phyloP scores from a whole-genome alignment of 1,140 invertebrate genomes.

The Aphelenchoides avenae region DNA sequence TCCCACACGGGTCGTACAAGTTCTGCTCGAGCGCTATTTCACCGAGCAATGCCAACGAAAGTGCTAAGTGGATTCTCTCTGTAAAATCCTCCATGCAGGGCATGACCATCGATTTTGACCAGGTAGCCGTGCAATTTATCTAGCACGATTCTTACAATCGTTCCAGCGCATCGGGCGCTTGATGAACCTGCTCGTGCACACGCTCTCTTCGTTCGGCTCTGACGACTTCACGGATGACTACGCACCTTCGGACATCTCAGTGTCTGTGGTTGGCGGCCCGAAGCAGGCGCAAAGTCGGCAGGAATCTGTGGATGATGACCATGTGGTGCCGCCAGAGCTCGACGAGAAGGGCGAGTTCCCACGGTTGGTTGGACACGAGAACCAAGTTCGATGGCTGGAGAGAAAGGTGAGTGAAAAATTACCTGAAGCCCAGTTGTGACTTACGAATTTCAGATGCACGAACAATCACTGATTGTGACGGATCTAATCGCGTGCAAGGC shows the following conservation, averaged over 20 bases:
- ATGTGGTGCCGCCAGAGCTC: not conserved
- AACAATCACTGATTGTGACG: conserved; percentile 47
- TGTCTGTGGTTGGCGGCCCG: conserved; percentile 12
- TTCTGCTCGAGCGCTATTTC: conserved; percentile 49
- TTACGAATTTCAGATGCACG: conserved; percentile 45
- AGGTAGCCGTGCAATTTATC: conserved; percentile 16
- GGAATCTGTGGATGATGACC: conserved; percentile 8
- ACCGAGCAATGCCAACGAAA: conserved; percentile 59
- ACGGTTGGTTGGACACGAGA: conserved; percentile 30
- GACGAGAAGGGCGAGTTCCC: conserved; percentile 25
- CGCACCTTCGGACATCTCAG: conserved; percentile 29
- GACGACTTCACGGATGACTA: conserved; percentile 70
- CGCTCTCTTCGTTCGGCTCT: conserved; percentile 83
- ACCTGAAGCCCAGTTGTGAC: not conserved
- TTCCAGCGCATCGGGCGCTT: conserved; percentile 72
- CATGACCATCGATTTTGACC: conserved; percentile 53
- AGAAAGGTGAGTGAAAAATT: conserved; percentile 24
- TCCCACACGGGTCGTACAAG: conserved; percentile 50
- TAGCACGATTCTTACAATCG: not conserved
- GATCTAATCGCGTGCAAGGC: conserved; percentile 41
- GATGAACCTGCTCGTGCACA: conserved; percentile 83
- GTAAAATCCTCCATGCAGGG: conserved; percentile 99
- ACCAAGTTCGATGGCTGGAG: conserved; percentile 40
- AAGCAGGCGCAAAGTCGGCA: too few relatives aligned
- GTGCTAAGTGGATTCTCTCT: conserved; percentile 95